phyloP scores from a whole-genome alignment of 2,888 invertebrate species.

The Antheraea yamamai region DNA sequence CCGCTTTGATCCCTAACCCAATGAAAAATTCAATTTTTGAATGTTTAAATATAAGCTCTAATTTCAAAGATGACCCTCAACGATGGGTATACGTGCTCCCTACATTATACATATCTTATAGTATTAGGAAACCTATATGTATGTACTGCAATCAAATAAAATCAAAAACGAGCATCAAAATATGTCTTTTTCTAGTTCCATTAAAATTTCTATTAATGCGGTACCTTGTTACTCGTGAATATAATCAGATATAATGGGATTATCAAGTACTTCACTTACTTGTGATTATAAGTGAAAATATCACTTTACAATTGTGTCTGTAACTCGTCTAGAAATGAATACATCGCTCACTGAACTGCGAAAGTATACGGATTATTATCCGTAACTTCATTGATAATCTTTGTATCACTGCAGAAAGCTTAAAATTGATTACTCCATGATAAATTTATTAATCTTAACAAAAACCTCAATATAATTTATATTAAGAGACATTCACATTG shows the following conservation, averaged over 20 bases:
- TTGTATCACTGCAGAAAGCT: not conserved
- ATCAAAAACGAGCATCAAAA: not conserved
- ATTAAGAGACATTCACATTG: no score
- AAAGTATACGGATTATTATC: not conserved
- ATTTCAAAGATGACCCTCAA: not conserved
- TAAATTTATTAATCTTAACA: no score
- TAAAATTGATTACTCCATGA: no score
- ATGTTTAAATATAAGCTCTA: not conserved
- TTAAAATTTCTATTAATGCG: not conserved
- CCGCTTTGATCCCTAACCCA: slow-evolving; percentile 58
- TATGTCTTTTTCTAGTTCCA: not conserved
- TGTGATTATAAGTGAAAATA: not conserved
- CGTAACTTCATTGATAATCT: not conserved
- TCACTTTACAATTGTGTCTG: not conserved
- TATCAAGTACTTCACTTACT: not conserved
- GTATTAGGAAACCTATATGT: not conserved
- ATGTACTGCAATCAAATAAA: not conserved
- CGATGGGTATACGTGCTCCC: not conserved
- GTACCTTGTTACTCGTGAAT: not conserved
- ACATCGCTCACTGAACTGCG: not conserved
- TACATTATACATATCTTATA: not conserved
- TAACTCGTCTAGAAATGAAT: not conserved
- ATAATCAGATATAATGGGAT: not conserved
- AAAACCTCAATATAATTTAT: no score
- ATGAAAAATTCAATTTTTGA: slow-evolving; percentile 29